Evolutionary conservation across 2,888 invertebrate genomes (phyloP), one percentile per base, ranked within the genome.

Genomic region (Diarsia rubi): DNA sequence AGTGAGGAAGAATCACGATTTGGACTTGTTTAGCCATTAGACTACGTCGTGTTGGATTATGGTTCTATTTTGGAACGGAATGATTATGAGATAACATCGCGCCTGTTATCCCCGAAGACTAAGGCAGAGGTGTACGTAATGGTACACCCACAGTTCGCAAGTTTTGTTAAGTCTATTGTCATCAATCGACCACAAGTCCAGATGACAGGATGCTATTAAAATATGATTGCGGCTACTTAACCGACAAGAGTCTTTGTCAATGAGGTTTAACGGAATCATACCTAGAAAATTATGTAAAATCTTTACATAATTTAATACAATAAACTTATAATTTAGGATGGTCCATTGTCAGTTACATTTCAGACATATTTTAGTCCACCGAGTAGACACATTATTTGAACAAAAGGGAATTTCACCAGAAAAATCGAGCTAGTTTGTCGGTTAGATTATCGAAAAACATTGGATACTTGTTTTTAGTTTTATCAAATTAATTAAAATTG

Each of bases 1-100:
- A 80, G 54, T 65, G 31, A 45, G 69, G 52, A 73, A 84, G 66
- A 81, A 80, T 80, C 71, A 76, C 60, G 60, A 52, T 42, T 60
- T 37, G 27, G 67, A 27, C 42, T 69, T 72, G 65, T 78, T 72
- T 54, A 54, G 52, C 44, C 70, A 66, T 78, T 57, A 60, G 42
- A 78, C 72, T 57, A 54, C 37, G 42, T 72, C 63, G 21, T 52
- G 16, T 24, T 78, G 49, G 45, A 64, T 70, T 45, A 52, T n/a
- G 37, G 2, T 44, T 70, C 3, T 44, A 14, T 57, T 57, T 63
- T 69, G 24, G 67, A 60, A 37, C 1, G 14, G 5, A 31, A 44
- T 44, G 16, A 57, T 8, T 16, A 45, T 5, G 37, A 37, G 6
- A 54, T 24, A 54, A 54, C 14, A 60, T 37, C 14, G 14, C 54